Evolutionary conservation across 2,113 vertebrate genomes (phyloP), one percentile per base, ranked within the genome.

Genomic region (Passerina amoena): DNA sequence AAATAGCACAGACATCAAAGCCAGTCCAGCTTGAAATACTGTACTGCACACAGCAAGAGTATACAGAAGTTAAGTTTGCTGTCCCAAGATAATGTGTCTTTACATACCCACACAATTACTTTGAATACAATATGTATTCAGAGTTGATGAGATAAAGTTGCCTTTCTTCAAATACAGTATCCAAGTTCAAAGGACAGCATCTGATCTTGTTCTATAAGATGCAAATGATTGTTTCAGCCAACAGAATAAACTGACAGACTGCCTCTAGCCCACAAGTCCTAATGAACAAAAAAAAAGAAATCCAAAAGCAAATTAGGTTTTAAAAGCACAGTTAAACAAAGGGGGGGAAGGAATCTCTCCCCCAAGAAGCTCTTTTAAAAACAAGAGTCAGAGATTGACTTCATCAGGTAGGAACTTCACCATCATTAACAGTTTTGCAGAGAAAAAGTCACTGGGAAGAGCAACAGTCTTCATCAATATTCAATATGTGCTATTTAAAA

Each of bases 141-240:
- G 57, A 84, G 18, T 21, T 71, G 77, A 92, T 72, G 86, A 93
- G 69, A 92, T 91, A 78, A 94, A 94, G 69, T 48, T 91, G 61
- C 37, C 37, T 91, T 94, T 89, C 61, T 91, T 95, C 65, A 84
- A 87, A 81, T 61, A 89, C 77, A 89, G 72, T 68, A 89, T 82
- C 33, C 20, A 88, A 40, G 83, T 87, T 94, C 65, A 91, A 92
- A 89, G 83, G n/a, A 94, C 47, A 86, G 60, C 56, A 89, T 71
- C 72, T 40, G 17, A 79, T 91, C 86, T 86, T 68, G 44, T 79
- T 84, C 86, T 79, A 1, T 31, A 69, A 87, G 84, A 94, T 57
- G 69, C 48, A 84, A 91, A 68, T 69, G 51, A 94, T 65, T 86
- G 64, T 84, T 94, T 89, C 86, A 85, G 57, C 61, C 37, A 61